A percentile compares a stretch with the other conserved stretches of the same genome.
Conservation (phyloP, 2,888 invertebrate species). For the Thera obeliscata region DNA sequence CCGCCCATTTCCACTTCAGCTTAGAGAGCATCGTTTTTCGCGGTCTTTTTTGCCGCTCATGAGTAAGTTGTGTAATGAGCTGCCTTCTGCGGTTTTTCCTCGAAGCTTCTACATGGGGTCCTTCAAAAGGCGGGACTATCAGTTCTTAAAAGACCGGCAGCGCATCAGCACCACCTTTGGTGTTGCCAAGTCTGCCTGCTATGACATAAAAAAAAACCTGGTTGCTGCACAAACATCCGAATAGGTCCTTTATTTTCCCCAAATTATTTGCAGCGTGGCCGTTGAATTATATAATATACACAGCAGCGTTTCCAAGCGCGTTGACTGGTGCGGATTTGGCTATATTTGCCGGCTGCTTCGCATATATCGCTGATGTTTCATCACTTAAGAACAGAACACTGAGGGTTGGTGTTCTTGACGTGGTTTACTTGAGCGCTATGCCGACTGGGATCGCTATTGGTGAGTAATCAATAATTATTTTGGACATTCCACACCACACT, state of each 20-base stretch:
- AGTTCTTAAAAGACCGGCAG: too few relatives aligned
- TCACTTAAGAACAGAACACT: slow-evolving; percentile 88
- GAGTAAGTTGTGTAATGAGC: too few relatives aligned
- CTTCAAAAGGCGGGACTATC: too few relatives aligned
- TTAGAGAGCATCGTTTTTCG: too few relatives aligned
- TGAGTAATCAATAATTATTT: slow-evolving; percentile 51
- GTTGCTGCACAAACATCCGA: neutral
- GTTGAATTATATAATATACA: slow-evolving; percentile 89
- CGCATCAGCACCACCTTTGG: too few relatives aligned
- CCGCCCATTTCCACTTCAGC: too few relatives aligned
- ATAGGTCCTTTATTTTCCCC: neutral
- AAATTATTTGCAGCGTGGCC: slow-evolving; percentile 84
- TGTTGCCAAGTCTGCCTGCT: too few relatives aligned
- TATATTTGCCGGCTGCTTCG: slow-evolving; percentile 91
- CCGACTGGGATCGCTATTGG: slow-evolving; percentile 92
- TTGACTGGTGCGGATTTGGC: slow-evolving; percentile 91
- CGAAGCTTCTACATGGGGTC: too few relatives aligned
- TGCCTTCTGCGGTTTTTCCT: too few relatives aligned
- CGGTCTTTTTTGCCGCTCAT: too few relatives aligned
- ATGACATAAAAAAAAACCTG: too few relatives aligned
- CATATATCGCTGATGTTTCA: slow-evolving; percentile 92
- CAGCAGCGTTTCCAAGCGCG: slow-evolving; percentile 90
- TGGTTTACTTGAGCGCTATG: slow-evolving; percentile 92
- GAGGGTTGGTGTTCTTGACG: slow-evolving; percentile 92
- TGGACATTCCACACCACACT: too few relatives aligned